Conservation (phyloP, 2,797 vertebrate genomes). For the Argya squamiceps region DNA sequence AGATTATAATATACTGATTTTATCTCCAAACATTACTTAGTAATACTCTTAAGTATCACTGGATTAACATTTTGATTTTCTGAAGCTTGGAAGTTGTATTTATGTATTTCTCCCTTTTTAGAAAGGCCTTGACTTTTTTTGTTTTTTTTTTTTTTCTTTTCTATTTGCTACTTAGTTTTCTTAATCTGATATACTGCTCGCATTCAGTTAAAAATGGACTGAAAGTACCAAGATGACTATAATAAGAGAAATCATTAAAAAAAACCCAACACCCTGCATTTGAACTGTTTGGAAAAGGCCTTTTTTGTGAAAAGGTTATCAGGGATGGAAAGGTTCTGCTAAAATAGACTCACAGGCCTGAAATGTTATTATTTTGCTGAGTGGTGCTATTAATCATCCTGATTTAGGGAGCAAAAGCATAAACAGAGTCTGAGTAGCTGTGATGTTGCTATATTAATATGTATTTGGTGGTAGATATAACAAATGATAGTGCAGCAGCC, state of each 20-base stretch:
- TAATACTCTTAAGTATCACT: neutral
- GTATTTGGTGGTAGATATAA: neutral
- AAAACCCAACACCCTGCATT: accelerated
- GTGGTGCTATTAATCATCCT: neutral
- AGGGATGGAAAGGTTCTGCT: neutral
- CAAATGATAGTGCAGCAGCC: neutral
- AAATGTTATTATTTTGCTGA: neutral
- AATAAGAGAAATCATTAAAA: neutral
- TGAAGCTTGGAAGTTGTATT: neutral
- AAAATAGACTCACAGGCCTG: neutral
- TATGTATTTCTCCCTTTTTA: neutral
- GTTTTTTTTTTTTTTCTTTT: accelerated
- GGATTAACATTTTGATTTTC: neutral
- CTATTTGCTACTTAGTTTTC: neutral
- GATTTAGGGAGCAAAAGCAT: neutral
- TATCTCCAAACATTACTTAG: neutral
- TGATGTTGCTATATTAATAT: neutral
- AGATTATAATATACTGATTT: neutral
- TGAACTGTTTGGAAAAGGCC: neutral
- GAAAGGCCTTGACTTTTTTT: neutral
- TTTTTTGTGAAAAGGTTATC: neutral
- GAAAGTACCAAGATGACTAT: neutral
- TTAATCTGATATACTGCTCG: neutral
- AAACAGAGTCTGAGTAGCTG: neutral
- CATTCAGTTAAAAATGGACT: neutral